A percentile compares a stretch with the other conserved stretches of the same genome.
Conservation (phyloP, 1,140 invertebrate genomes). For the Brachystomella parvula region DNA sequence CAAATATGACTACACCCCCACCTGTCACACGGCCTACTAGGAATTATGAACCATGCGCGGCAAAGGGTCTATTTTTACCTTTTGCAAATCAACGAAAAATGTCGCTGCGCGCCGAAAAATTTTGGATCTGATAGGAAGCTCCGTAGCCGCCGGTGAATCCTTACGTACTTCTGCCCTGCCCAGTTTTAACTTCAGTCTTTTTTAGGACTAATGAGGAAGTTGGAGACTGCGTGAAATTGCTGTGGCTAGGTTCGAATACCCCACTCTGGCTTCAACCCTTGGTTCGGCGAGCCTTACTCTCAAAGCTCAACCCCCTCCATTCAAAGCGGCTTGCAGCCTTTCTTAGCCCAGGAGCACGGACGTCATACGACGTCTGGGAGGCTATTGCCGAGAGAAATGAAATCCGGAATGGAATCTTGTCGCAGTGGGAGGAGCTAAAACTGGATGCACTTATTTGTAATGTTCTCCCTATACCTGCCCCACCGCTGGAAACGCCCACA, state of each 20-base stretch:
- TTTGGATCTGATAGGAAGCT: too few species aligned
- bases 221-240: not conserved
- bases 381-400: constrained; percentile 9
- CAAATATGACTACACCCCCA: not conserved
- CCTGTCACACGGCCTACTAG: too few species aligned
- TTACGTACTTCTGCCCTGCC: not conserved
- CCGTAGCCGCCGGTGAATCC: not conserved
- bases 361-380: constrained; percentile 8
- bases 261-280: not conserved
- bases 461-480: constrained; percentile 21
- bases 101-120: not conserved
- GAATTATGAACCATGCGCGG: too few species aligned
- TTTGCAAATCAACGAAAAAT: not conserved
- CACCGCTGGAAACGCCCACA: not conserved
- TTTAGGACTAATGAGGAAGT: not conserved
- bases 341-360: not conserved
- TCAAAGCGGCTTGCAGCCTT: not conserved
- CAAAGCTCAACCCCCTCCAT: not conserved
- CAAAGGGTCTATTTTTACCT: too few species aligned
- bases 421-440: not conserved
- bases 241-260: not conserved
- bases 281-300: not conserved
- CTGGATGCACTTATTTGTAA: constrained; percentile 21
- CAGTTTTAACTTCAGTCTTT: not conserved
- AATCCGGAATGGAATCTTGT: constrained; percentile 8